Evolutionary conservation across 1,140 invertebrate genomes (phyloP), one percentile per base, ranked within the genome.

Genomic region (Pemphigus obesinymphae): DNA sequence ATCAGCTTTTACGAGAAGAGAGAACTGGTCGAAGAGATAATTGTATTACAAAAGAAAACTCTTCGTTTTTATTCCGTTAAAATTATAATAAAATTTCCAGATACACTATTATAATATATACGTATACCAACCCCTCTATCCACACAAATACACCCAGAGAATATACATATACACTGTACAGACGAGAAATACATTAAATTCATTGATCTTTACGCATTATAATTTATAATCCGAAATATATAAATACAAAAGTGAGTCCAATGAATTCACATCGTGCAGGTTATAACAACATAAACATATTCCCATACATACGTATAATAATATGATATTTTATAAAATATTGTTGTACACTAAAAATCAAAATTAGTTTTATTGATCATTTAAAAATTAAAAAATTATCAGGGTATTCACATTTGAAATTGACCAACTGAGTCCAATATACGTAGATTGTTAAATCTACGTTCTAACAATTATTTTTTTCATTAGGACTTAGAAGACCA

Each of bases 41-140:
- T 80, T 80, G 53, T 61, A 63, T 80, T 80, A 80, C 75, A 55
- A 55, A 76, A 76, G 73, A 76, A 76, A 78, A 78, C 76, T 80
- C 55, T 40, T 26, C 53, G n/a, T 61, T 61, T 80, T 80, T 80
- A 80, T 80, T 61, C 48, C 31, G 53, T 80, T 43, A 80, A 80
- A 80, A 80, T 63, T 80, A 80, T 63, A 61, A 78, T 58, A 58
- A 58, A 55, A 43, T 80, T 80, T 63, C 34, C 76, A 80, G 40
- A 80, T 50, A 58, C 23, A 45, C 50, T 8, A 45, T 11, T 5
- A 7, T n/a, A n/a, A n/a, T n/a, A n/a, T n/a, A n/a, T n/a, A n/a
- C n/a, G n/a, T n/a, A n/a, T 45, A 73, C 73, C 31, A 23, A 11
- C 53, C 1, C 50, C 34, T 55, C n/a, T 7, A 23, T 78, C 7